Base-by-base conservation (phyloP, 2,797 vertebrate genomes). In the Thunnus albacares region DNA sequence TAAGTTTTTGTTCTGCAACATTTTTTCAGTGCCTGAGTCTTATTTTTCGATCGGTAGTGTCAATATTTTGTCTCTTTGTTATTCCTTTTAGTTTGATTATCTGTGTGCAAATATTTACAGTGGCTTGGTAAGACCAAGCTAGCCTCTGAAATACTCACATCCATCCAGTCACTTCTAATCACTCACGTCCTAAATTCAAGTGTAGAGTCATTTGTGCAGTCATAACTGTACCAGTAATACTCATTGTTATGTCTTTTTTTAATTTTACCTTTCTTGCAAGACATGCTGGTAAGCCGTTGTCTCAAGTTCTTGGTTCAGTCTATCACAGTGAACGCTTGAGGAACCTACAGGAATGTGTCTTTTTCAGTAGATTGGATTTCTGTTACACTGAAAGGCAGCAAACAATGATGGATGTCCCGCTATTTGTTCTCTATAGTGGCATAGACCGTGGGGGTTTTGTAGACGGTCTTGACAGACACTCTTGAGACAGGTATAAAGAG, bases 391-490 rank as follows among this genome's bases (percentile, higher is more conserved):
- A 89, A 78, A 90, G 83, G 84, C 64, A 30, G 84, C 84, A 92
- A 93, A 93, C 89, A 87, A 88, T 92, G 93, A 94, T 89, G 71
- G 91, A 93, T 91, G 76, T 76, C 77, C 82, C 85, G 81, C 69
- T 74, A 84, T 63, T 87, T 82, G 63, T 26, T 75, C 77, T 82
- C 69, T 79, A 47, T 63, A 79, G 72, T 30, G 35, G n/a, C 30
- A 10, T 18, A 74, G 68, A 67, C 71, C 73, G 65, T 59, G 2
- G 45, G 63, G 55, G 74, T 11, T 79, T 76, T 71, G 45, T 72
- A 69, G 60, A 56, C 7, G 0, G 72, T 52, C 62, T 84, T 81
- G 63, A 81, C 52, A 56, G 59, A 80, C 63, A 71, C 67, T 63
- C 68, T 71, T 55, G 53, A 66, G 63, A 38, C 61, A 38, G 80